Evolutionary conservation across 1,140 invertebrate genomes (phyloP).

Genomic region (Vollenhovia emeryi): DNA sequence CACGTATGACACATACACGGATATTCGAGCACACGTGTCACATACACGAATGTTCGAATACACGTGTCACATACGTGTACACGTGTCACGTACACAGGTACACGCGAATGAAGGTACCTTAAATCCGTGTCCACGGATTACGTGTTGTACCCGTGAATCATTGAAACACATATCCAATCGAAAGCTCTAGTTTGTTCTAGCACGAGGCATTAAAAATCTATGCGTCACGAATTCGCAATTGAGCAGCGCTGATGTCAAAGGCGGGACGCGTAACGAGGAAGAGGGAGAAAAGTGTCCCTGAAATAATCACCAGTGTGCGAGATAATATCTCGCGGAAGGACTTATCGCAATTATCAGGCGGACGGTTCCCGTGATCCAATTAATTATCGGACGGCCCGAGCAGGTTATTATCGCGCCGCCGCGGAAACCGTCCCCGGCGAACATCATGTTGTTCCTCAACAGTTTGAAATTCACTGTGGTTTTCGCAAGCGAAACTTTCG

Average conservation of each 20-base stretch:
- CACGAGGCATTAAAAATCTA: not conserved
- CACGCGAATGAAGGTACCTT: too few relatives aligned
- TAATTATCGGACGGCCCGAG: conserved; percentile 35
- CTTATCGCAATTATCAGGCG: conserved; percentile 31
- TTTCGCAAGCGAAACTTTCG: conserved; percentile 18
- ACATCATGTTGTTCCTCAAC: conserved; percentile 35
- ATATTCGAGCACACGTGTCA: too few relatives aligned
- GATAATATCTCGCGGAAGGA: conserved; percentile 29
- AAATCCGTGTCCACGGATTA: too few relatives aligned
- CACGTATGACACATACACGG: too few relatives aligned
- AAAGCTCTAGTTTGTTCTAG: too few relatives aligned
- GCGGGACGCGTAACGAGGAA: not conserved
- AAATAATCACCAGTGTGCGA: conserved; percentile 28
- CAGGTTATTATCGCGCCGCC: conserved; percentile 2
- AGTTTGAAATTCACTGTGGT: conserved; percentile 16
- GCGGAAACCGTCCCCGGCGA: not conserved
- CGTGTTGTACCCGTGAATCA: too few relatives aligned
- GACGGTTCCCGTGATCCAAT: conserved; percentile 35
- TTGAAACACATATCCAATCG: too few relatives aligned
- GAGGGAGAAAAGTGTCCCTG: not conserved
- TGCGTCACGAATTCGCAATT: not conserved
- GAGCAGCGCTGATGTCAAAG: not conserved
- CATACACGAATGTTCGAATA: too few relatives aligned
- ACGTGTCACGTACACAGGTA: too few relatives aligned
- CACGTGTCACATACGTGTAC: too few relatives aligned